Base-by-base conservation (phyloP, 2,797 vertebrate species). In the Philypnodon macrostomus region DNA sequence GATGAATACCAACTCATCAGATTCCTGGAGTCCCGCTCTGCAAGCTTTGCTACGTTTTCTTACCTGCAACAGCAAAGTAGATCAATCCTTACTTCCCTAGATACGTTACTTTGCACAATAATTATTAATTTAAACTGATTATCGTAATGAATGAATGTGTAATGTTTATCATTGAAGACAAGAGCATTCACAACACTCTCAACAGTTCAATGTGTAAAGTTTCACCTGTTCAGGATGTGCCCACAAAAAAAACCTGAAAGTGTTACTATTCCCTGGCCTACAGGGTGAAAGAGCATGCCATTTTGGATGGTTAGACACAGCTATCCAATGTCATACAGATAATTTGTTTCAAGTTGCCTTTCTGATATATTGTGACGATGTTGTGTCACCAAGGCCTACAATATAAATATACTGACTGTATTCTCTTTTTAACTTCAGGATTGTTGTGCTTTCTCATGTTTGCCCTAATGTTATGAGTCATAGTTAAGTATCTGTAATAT, bases 11-110 rank as follows among this genome's bases (percentile, higher is more conserved):
- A 99, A 87, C 64, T 96, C 93, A 70, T 99, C 97, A 5, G 89
- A 90, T 70, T 98, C 96, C 50, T 87, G 89, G 24, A 99, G 83
- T 18, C 96, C 97, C 30, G 94, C 96, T 11, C 94, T 91, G 69
- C 96, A 98, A 0, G 96, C 96, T 76, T 98, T 97, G 70, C 97
- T 98, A 68, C 95, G 92, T 86, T 95, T 98, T 52, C 97, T 93
- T 61, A 99, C 94, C 97, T 99, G 73, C 27, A 62, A 12, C 56
- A 58, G 36, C 8, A 69, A 50, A n/a, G 30, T 33, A 62, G 13
- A 13, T n/a, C n/a, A n/a, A n/a, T n/a, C n/a, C n/a, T n/a, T n/a
- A n/a, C n/a, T n/a, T n/a, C n/a, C n/a, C n/a, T n/a, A n/a, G n/a
- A n/a, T n/a, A n/a, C n/a, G n/a, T n/a, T n/a, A n/a, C n/a, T n/a